A percentile compares a stretch with the other conserved stretches of the same genome.
These are phyloP conservation scores for Lemur catta DNA, from an alignment of 2,797 vertebrate species.

Conservation along the genomic window DNA sequence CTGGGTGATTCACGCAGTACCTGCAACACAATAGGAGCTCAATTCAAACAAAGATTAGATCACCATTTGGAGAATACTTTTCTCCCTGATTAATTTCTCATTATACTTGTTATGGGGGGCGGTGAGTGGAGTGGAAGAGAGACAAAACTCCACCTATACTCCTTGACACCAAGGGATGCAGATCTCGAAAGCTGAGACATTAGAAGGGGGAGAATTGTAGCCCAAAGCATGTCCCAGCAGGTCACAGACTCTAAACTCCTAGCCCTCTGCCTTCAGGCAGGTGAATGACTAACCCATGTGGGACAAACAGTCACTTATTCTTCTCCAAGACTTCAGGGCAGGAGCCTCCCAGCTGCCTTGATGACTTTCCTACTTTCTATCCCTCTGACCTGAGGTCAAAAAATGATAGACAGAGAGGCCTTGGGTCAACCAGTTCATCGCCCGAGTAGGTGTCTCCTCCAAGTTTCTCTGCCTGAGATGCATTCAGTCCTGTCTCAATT, in stretches of 20 bases:
- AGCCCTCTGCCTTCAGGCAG: conserved; percentile 53
- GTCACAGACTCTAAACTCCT: not conserved
- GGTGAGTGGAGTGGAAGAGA: not conserved
- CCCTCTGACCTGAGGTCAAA: conserved; percentile 67
- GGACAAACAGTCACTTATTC: conserved; percentile 55
- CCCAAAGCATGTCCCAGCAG: not conserved
- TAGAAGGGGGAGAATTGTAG: no score
- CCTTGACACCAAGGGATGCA: not conserved
- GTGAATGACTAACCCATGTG: conserved; percentile 33
- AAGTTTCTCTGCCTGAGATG: conserved; percentile 21
- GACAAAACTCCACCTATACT: not conserved
- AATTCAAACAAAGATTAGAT: not conserved
- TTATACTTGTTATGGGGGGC: not conserved
- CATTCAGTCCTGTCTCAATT: conserved; percentile 42
- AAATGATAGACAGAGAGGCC: conserved; percentile 56
- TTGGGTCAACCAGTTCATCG: conserved; percentile 52
- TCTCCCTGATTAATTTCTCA: not conserved
- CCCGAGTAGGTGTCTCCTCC: conserved; percentile 11
- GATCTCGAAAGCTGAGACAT: not conserved
- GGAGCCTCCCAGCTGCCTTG: not conserved
- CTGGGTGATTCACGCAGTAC: not conserved
- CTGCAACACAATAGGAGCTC: not conserved
- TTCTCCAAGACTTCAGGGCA: not conserved
- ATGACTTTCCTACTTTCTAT: conserved; percentile 7
- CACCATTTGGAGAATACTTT: not conserved